These are phyloP conservation scores for Esperia sulphurella DNA, from an alignment of 2,888 invertebrate species.

Conservation along the genomic window DNA sequence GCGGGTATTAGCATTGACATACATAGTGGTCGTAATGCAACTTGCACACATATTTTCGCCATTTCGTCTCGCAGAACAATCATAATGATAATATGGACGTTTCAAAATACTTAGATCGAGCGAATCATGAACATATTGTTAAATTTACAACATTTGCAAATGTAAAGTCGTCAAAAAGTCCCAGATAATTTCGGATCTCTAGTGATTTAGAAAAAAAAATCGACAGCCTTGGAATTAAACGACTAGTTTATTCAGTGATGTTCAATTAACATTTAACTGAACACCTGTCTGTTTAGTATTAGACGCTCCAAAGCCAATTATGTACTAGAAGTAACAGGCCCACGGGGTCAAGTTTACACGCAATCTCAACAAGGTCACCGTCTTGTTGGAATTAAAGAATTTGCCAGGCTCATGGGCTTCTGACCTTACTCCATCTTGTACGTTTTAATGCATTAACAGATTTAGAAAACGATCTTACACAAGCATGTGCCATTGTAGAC, in stretches of 20 bases:
- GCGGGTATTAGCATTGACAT: constrained; percentile 67
- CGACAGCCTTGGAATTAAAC: background rate
- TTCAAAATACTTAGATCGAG: constrained; percentile 28
- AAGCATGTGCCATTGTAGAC: constrained; percentile 7
- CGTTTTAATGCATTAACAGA: constrained; percentile 4
- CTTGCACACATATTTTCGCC: constrained; percentile 48
- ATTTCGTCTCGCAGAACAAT: constrained; percentile 42
- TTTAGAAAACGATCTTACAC: constrained; percentile 7
- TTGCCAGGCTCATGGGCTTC: constrained; percentile 12
- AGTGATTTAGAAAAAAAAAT: constrained; percentile 2
- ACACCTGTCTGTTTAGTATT: constrained; percentile 16
- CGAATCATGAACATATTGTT: constrained; percentile 12
- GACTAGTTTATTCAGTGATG: background rate
- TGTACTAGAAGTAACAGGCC: constrained; percentile 13
- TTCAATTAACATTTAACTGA: constrained; percentile 5
- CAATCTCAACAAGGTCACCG: constrained; percentile 32
- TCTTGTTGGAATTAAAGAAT: constrained; percentile 7
- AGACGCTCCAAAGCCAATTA: constrained; percentile 21
- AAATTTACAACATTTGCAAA: constrained; percentile 8
- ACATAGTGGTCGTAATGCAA: constrained; percentile 45
- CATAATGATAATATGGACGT: constrained; percentile 38
- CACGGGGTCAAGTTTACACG: constrained; percentile 42
- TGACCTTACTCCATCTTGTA: constrained; percentile 3
- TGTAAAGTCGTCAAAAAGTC: too few species aligned
- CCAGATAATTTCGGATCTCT: too few species aligned